These are phyloP conservation scores for Diadema setosum DNA, from an alignment of 35 echinoderm and acorn worm genomes.

Conservation along the genomic window DNA sequence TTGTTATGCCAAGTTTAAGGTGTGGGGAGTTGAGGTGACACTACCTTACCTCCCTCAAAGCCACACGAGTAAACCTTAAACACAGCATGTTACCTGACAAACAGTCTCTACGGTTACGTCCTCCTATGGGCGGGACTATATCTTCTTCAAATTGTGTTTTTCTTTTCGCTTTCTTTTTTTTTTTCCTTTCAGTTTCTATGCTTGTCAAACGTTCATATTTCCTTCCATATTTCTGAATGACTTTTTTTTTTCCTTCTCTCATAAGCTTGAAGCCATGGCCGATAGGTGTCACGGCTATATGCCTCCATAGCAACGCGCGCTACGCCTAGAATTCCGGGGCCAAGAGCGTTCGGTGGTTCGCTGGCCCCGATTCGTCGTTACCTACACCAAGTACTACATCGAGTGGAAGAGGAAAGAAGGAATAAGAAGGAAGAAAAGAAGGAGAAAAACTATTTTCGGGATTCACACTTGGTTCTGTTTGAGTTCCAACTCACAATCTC, in stretches of 20 bases:
- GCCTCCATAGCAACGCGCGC: neutral
- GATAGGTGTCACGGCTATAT: neutral
- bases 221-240: too few relatives aligned
- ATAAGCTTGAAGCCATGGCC: neutral
- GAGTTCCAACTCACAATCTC: neutral
- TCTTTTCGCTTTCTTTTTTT: neutral
- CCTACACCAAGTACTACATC: neutral
- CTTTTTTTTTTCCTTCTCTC: neutral
- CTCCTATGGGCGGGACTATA: conserved; percentile 3
- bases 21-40: too few relatives aligned
- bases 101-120: neutral
- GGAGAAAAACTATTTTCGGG: neutral
- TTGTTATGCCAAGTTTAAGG: too few relatives aligned
- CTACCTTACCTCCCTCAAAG: too few relatives aligned
- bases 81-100: neutral
- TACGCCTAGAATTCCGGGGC: conserved; percentile 13
- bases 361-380: neutral
- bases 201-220: too few relatives aligned
- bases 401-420: neutral
- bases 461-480: neutral
- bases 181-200: neutral
- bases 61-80: too few relatives aligned
- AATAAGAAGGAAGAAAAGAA: too few relatives aligned
- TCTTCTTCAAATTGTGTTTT: neutral
- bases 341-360: neutral